phyloP scores from a whole-genome alignment of 2,113 vertebrate genomes.

The Trichomycterus rosablanca region DNA sequence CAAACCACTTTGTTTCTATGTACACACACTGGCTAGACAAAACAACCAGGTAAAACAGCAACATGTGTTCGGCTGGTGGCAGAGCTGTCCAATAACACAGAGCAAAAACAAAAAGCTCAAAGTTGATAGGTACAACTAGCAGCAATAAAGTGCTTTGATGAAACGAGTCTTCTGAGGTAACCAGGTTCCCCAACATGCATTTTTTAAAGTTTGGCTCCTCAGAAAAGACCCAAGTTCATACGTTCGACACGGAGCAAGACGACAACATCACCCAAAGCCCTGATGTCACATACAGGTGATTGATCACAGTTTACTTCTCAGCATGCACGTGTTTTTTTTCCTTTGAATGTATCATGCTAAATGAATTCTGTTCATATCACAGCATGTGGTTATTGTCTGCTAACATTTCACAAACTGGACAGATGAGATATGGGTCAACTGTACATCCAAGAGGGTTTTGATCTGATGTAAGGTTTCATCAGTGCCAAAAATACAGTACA shows the following conservation, averaged over 20 bases:
- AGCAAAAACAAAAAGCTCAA: slow-evolving; percentile 20
- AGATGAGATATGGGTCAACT: too few species aligned
- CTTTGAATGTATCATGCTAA: background rate
- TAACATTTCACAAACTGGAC: too few species aligned
- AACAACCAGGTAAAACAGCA: slow-evolving; percentile 19
- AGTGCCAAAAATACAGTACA: too few species aligned
- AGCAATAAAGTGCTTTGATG: slow-evolving; percentile 62
- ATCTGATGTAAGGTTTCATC: too few species aligned
- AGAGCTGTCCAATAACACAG: slow-evolving; percentile 63
- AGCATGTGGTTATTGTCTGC: too few species aligned
- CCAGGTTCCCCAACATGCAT: slow-evolving; percentile 3
- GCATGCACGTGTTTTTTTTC: background rate
- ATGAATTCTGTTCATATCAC: background rate
- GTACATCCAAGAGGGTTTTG: too few species aligned
- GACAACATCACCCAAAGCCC: slow-evolving; percentile 9
- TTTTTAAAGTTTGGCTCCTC: slow-evolving; percentile 6
- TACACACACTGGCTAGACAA: background rate
- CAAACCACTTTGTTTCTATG: background rate
- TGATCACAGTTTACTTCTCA: background rate
- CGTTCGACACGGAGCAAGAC: slow-evolving; percentile 6
- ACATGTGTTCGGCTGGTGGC: slow-evolving; percentile 40
- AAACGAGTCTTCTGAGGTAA: slow-evolving; percentile 45
- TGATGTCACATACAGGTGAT: slow-evolving; percentile 1
- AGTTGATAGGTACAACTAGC: slow-evolving; percentile 30
- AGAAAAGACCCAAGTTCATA: slow-evolving; percentile 8